A percentile compares a stretch with the other conserved stretches of the same genome.
These are phyloP conservation scores for Mesembrinibis cayennensis DNA, from an alignment of 2,113 vertebrate genomes.

Conservation along the genomic window DNA sequence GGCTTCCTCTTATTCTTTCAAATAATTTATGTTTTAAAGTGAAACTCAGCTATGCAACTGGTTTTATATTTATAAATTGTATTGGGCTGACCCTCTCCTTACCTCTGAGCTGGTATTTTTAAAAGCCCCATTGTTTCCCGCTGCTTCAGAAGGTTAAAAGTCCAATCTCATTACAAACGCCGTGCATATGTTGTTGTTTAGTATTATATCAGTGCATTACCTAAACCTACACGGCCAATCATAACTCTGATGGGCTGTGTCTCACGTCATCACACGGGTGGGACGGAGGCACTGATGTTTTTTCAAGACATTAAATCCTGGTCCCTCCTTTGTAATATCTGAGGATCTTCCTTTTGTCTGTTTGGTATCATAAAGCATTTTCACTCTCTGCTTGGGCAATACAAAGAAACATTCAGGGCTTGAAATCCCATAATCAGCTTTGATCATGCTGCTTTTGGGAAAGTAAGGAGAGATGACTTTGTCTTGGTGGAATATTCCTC, in stretches of 20 bases:
- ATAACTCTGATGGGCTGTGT: not conserved
- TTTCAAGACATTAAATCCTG: not conserved
- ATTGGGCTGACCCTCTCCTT: conserved; percentile 61
- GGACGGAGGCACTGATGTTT: not conserved
- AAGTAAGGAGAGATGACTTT: conserved; percentile 40
- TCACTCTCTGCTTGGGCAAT: conserved; percentile 20
- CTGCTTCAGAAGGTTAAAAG: conserved; percentile 64
- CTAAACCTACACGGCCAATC: conserved; percentile 5
- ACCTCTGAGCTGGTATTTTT: conserved; percentile 67
- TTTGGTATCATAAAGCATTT: conserved; percentile 6
- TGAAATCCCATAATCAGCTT: conserved; percentile 46
- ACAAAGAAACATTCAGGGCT: conserved; percentile 18
- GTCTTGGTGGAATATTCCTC: conserved; percentile 47
- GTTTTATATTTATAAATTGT: conserved; percentile 43
- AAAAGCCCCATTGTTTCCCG: conserved; percentile 42
- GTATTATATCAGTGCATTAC: conserved; percentile 4
- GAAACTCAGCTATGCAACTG: conserved; percentile 20
- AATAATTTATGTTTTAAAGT: conserved; percentile 11
- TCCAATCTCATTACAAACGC: conserved; percentile 60
- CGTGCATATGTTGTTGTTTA: conserved; percentile 58
- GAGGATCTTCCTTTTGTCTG: conserved; percentile 27
- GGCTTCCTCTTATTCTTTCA: conserved; percentile 5
- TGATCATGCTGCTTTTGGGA: conserved; percentile 51
- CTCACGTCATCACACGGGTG: not conserved
- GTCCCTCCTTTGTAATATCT: not conserved